These are phyloP conservation scores for Himalopsyche phryganea DNA, from an alignment of 1,140 invertebrate species.

Conservation along the genomic window DNA sequence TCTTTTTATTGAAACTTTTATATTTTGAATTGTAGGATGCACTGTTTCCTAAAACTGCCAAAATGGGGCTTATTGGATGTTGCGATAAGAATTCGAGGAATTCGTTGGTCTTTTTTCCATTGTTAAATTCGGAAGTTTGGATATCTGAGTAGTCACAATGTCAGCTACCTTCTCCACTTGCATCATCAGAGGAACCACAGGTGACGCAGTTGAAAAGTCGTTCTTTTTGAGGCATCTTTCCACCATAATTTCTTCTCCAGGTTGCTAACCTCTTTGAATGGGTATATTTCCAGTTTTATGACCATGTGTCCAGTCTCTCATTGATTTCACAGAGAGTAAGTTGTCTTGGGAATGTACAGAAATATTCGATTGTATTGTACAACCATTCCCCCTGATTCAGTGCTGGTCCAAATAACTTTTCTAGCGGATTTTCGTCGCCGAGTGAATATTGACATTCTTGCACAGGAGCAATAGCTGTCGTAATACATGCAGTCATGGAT, in stretches of 20 bases:
- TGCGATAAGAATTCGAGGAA: too few species aligned
- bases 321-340: constrained; percentile 19
- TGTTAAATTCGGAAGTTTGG: too few species aligned
- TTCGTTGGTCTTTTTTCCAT: too few species aligned
- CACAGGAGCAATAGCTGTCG: constrained; percentile 8
- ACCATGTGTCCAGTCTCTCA: constrained; percentile 17
- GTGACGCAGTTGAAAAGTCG: too few species aligned
- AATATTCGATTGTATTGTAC: too few species aligned
- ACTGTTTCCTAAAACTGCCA: too few species aligned
- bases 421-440: background rate
- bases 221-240: too few species aligned
- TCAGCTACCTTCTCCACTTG: too few species aligned
- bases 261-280: constrained; percentile 6
- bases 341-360: background rate
- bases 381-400: background rate
- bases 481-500: constrained; percentile 12
- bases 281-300: constrained; percentile 16
- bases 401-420: background rate
- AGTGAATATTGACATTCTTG: background rate
- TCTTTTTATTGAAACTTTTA: too few species aligned
- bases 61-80: too few species aligned
- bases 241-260: background rate
- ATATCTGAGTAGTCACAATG: too few species aligned
- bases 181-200: too few species aligned
- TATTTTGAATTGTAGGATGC: background rate